Evolutionary conservation across 2,797 vertebrate genomes (phyloP).

Genomic region (Telmatherina bonti): DNA sequence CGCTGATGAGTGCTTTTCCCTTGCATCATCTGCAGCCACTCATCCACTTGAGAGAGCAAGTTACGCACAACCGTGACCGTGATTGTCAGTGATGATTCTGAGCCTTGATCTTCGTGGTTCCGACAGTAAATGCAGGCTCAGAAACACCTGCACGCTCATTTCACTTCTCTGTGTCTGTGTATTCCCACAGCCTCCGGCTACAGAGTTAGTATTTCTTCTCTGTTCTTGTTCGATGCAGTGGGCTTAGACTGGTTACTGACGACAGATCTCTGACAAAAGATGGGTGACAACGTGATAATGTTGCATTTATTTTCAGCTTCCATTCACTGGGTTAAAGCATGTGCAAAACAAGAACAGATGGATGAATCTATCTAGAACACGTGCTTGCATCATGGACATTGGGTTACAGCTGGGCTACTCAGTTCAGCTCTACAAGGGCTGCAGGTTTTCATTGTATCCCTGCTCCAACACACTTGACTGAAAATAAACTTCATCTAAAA

Average conservation of each 20-base stretch:
- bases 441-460: too few species aligned
- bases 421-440: too few species aligned
- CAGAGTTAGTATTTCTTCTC: slow-evolving; percentile 4
- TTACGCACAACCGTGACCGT: slow-evolving; percentile 50
- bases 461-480: too few species aligned
- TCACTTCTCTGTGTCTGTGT: slow-evolving; percentile 22
- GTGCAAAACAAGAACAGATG: not conserved
- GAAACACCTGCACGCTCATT: slow-evolving; percentile 35
- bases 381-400: too few species aligned
- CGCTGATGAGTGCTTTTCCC: slow-evolving; percentile 48
- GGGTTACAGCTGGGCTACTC: too few species aligned
- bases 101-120: slow-evolving; percentile 51
- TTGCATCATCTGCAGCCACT: slow-evolving; percentile 51
- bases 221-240: slow-evolving; percentile 18
- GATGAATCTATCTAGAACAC: not conserved
- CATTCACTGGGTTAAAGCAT: not conserved
- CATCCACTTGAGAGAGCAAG: slow-evolving; percentile 56
- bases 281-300: not conserved
- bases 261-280: not conserved
- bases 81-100: slow-evolving; percentile 56
- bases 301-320: not conserved
- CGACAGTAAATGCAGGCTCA: slow-evolving; percentile 47
- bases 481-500: too few species aligned
- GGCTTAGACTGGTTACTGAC: not conserved
- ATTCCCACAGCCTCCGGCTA: slow-evolving; percentile 35